Base-by-base conservation (phyloP, 2,797 vertebrate genomes). In the Hapalemur alaotrensis region DNA sequence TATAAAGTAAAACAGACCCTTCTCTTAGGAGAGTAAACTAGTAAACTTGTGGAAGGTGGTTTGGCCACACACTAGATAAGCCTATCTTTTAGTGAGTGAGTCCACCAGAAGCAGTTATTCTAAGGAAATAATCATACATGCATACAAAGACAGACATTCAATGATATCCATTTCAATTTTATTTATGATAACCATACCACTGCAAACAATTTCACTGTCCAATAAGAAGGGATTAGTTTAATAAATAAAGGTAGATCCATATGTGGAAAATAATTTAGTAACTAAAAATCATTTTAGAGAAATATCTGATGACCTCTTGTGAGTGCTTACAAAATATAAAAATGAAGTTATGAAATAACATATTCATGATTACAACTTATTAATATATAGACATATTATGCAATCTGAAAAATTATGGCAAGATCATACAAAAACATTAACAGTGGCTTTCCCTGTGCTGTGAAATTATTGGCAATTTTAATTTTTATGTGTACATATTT, bases 321-420 rank as follows among this genome's bases (percentile, higher is more conserved):
- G 85, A 85, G 61, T 67, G 48, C 10, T 91, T 43, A 41, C 43
- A 96, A 79, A 93, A 95, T 75, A 54, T 48, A 79, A 95, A 93
- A 96, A 57, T 84, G 3, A 93, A 87, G 14, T 46, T 79, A 72
- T 48, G 63, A 52, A n/a, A 59, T 48, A 76, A 52, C 8, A 28
- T 43, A 65, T 86, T 90, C 23, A 78, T 20, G 3, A 65, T 52
- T 94, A 67, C 63, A 92, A 91, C 54, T 89, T 80, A 6, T 61
- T 83, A 70, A 46, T 63, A 48, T 41, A 81, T 13, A 88, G 23
- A 75, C 18, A 32, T 15, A 32, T 5, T 41, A 72, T 5, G n/a
- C 38, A 41, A 35, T 8, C 41, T 46, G 63, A 23, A 92, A 84
- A 93, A 81, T 80, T 57, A 59, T 72, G 32, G 7, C 28, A 89